Evolutionary conservation across 2,797 vertebrate species (phyloP).

Genomic region (Catharus ustulatus): DNA sequence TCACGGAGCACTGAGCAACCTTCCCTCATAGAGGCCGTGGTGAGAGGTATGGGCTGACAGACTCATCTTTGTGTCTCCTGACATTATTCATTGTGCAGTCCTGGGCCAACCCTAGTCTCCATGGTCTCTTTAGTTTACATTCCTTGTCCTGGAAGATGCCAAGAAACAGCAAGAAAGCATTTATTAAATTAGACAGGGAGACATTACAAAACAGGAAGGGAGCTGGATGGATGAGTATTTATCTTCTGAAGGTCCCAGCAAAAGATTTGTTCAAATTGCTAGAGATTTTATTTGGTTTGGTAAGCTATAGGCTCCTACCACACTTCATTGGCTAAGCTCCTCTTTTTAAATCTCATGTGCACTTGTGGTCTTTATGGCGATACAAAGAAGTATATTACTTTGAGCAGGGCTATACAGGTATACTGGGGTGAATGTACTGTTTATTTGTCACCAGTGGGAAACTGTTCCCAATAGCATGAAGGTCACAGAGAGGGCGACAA

Average conservation of each 20-base stretch:
- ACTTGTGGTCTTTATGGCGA: neutral
- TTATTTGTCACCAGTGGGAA: neutral
- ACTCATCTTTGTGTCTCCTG: constrained; percentile 67
- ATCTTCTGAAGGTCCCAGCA: constrained; percentile 69
- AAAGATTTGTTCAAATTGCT: constrained; percentile 28
- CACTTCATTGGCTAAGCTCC: neutral
- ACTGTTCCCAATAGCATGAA: neutral
- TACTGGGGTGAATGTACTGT: neutral
- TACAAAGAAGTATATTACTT: neutral
- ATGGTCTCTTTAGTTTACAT: constrained; percentile 81
- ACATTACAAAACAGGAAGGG: constrained; percentile 79
- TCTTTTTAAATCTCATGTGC: neutral
- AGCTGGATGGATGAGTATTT: constrained; percentile 76
- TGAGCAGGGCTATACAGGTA: neutral
- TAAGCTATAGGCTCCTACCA: constrained; percentile 13
- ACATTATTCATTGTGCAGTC: constrained; percentile 67
- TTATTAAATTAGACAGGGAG: constrained; percentile 78
- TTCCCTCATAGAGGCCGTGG: neutral
- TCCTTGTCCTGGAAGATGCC: constrained; percentile 77
- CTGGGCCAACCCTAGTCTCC: constrained; percentile 68
- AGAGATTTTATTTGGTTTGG: constrained; percentile 7
- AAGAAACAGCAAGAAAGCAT: constrained; percentile 77
- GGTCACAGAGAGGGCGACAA: neutral
- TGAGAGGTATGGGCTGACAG: constrained; percentile 38
- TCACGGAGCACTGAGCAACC: neutral